Evolutionary conservation across 2,113 vertebrate genomes (phyloP), one percentile per base, ranked within the genome.

Genomic region (Hoplias malabaricus): DNA sequence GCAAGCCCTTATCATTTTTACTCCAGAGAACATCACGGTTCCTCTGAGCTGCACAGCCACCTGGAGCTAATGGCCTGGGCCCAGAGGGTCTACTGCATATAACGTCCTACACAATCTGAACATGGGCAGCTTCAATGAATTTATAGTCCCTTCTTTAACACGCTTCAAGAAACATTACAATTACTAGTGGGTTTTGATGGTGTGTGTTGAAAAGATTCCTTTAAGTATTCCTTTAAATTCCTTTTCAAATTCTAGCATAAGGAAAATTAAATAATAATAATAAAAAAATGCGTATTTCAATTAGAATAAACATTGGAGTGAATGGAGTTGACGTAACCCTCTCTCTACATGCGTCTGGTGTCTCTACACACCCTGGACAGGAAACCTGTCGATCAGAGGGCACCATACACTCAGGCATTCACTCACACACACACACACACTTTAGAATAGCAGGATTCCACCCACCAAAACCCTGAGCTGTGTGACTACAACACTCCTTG

Each of bases 1-100:
- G 63, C 72, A n/a, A 72, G 53, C 38, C 29, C 23, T 21, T 59
- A 42, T 79, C 63, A 19, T 66, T 79, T 53, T 33, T 34, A 43
- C 57, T 56, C 25, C 77, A 79, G 57, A 66, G 48, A 57, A 56
- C 40, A 36, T 42, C 27, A 72, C 40, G 43, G 59, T 48, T 29
- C 23, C 9, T 1, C 2, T 53, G 34, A 72, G 38, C 57, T 25
- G 59, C 27, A 42, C 23, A 65, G 40, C 69, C 48, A 53, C 43
- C 65, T n/a, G 77, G 33, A 31, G 46, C n/a, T 66, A 79, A 79
- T 54, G 19, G 53, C 54, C 59, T 6, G 23, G 33, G 16, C 23
- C 19, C 25, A n/a, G 50, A 54, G 0, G 6, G 48, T 10, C 19
- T 53, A 53, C 48, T 53, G 48, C 23, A 53, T 21, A 23, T 53